These are phyloP conservation scores for Cartodere bifasciata DNA, from an alignment of 2,888 invertebrate species.

Conservation along the genomic window DNA sequence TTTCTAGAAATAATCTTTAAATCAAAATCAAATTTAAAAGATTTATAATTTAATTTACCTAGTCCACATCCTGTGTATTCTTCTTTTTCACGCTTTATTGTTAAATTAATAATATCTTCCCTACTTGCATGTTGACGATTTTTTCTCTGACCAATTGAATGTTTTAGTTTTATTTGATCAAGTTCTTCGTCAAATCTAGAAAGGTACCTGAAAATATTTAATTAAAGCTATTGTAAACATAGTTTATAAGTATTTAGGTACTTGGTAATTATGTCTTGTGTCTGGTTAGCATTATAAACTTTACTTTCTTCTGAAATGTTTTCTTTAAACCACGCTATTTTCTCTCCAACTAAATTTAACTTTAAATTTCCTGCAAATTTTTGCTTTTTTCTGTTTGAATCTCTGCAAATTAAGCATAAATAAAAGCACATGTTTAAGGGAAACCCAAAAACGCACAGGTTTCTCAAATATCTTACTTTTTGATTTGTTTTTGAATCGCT, in stretches of 20 bases:
- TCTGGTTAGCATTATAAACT: slow-evolving; percentile 46
- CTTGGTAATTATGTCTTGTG: slow-evolving; percentile 43
- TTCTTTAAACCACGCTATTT: slow-evolving; percentile 65
- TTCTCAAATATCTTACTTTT: too few species aligned
- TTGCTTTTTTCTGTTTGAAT: slow-evolving; percentile 43
- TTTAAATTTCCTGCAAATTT: slow-evolving; percentile 57
- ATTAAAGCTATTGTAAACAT: background rate
- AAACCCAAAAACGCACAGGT: too few species aligned
- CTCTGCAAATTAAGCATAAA: slow-evolving; percentile 27
- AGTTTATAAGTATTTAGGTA: slow-evolving; percentile 25
- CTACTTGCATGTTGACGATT: slow-evolving; percentile 69
- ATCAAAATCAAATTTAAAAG: background rate
- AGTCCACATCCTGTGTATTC: slow-evolving; percentile 69
- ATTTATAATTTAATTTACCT: slow-evolving; percentile 28
- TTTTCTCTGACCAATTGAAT: slow-evolving; percentile 61
- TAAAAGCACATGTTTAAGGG: background rate
- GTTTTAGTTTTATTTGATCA: slow-evolving; percentile 49
- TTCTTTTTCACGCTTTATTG: slow-evolving; percentile 55
- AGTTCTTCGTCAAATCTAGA: slow-evolving; percentile 24
- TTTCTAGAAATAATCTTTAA: slow-evolving; percentile 38
- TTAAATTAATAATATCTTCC: slow-evolving; percentile 65
- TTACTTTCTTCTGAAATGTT: slow-evolving; percentile 42
- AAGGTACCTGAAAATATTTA: slow-evolving; percentile 19
- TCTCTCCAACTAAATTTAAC: slow-evolving; percentile 62
- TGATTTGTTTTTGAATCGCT: slow-evolving; percentile 56